Percentiles rank a stretch among this genome's conserved stretches.
Conservation (phyloP, 2,888 invertebrate species). For the Dolichomitus sp. region DNA sequence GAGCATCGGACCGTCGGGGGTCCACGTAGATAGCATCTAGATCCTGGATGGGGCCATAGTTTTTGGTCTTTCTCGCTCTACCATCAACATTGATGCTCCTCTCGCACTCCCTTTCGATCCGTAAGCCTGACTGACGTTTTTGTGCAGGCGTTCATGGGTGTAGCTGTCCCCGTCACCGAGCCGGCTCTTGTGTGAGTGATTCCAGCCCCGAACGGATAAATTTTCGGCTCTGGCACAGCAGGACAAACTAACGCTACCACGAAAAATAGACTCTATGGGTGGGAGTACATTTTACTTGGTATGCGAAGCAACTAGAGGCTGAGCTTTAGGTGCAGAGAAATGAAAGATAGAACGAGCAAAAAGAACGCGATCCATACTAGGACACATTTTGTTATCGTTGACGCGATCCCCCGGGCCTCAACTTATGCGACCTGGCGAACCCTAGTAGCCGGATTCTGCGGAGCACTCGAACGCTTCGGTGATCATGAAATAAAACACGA, state of each 20-base stretch:
- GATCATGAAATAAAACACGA: conserved; percentile 76
- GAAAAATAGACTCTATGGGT: not conserved
- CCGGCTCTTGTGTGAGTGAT: conserved; percentile 57
- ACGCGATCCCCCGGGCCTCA: conserved; percentile 41
- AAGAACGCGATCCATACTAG: not conserved
- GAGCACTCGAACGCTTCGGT: conserved; percentile 61
- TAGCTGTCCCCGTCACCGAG: conserved; percentile 55
- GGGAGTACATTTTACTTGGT: conserved; percentile 1
- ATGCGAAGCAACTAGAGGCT: not conserved
- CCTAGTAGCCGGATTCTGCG: conserved; percentile 67
- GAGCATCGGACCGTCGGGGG: conserved; percentile 59
- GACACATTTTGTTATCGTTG: conserved; percentile 60
- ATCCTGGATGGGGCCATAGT: conserved; percentile 69
- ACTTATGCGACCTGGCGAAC: conserved; percentile 68
- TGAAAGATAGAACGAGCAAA: not conserved
- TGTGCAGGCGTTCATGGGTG: conserved; percentile 77
- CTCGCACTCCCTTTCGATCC: conserved; percentile 48
- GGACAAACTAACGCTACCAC: conserved; percentile 3
- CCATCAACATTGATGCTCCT: conserved; percentile 29
- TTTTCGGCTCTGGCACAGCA: conserved; percentile 1
- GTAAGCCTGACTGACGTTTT: conserved; percentile 85
- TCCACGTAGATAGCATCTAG: conserved; percentile 78
- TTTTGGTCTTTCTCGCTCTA: conserved; percentile 30
- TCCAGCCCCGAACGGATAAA: conserved; percentile 40
- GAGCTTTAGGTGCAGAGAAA: too few relatives aligned